phyloP scores from a whole-genome alignment of 2,113 vertebrate species.

The Dromas ardeola region DNA sequence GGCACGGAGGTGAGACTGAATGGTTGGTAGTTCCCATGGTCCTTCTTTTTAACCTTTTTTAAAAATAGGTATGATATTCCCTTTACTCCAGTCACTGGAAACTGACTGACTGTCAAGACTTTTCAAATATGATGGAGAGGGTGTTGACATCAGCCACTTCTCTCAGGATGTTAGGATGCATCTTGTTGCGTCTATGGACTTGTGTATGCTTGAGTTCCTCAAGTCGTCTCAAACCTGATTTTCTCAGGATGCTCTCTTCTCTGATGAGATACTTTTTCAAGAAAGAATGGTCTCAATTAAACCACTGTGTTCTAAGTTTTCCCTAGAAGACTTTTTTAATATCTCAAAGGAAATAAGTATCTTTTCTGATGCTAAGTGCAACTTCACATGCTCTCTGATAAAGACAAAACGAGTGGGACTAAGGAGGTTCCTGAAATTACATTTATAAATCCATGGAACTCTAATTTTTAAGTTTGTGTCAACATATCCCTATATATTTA shows the following conservation, averaged over 20 bases:
- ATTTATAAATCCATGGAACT: background rate
- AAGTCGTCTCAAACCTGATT: background rate
- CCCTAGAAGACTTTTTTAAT: background rate
- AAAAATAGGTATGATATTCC: background rate
- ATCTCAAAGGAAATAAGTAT: background rate
- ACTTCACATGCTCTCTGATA: background rate
- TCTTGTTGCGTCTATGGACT: background rate
- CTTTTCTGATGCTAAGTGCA: background rate
- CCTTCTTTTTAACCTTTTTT: background rate
- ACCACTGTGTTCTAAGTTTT: background rate
- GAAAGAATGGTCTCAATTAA: background rate
- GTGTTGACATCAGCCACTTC: background rate
- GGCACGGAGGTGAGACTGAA: background rate
- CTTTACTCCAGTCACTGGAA: background rate
- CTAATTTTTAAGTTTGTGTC: background rate
- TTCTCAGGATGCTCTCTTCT: background rate
- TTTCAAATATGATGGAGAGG: background rate
- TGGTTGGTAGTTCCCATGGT: background rate
- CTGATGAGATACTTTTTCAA: background rate
- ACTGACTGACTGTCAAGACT: background rate
- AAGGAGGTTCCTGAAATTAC: background rate
- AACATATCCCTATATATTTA: background rate
- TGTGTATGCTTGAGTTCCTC: background rate
- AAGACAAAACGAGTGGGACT: background rate
- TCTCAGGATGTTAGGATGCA: background rate